Conservation (phyloP, 2,888 invertebrate genomes). For the Alloplasta piceator region DNA sequence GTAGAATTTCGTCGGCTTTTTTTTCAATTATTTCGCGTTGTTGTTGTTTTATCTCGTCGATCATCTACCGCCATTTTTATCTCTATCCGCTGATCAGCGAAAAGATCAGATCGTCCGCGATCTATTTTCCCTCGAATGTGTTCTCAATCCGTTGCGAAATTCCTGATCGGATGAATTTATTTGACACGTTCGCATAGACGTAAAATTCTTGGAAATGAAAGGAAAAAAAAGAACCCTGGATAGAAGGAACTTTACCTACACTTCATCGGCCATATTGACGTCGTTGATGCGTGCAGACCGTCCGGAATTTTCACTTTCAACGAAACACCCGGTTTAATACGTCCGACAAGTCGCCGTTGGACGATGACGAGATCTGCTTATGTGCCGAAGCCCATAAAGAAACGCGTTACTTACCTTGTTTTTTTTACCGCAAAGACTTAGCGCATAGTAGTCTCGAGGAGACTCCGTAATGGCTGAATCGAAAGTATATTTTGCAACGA, state of each 20-base stretch:
- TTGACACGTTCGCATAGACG: background rate
- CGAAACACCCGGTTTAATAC: slow-evolving; percentile 32
- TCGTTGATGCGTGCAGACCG: slow-evolving; percentile 16
- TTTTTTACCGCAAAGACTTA: slow-evolving; percentile 45
- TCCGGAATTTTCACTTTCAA: slow-evolving; percentile 67
- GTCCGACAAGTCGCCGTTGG: slow-evolving; percentile 50
- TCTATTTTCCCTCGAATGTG: slow-evolving; percentile 13
- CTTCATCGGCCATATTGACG: slow-evolving; percentile 20
- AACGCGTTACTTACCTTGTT: slow-evolving; percentile 54
- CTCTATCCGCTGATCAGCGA: slow-evolving; percentile 11
- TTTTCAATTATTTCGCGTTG: slow-evolving; percentile 8
- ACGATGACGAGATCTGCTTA: slow-evolving; percentile 56
- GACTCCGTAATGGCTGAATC: slow-evolving; percentile 63
- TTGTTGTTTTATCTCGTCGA: slow-evolving; percentile 28
- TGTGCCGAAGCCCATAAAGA: slow-evolving; percentile 54
- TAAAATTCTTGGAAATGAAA: slow-evolving; percentile 43
- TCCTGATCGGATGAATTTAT: slow-evolving; percentile 26
- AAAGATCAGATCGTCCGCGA: slow-evolving; percentile 4
- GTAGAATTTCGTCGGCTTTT: slow-evolving; percentile 31
- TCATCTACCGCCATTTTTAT: slow-evolving; percentile 40
- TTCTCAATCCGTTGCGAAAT: slow-evolving; percentile 28
- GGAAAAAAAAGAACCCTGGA: too few relatives aligned
- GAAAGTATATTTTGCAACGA: slow-evolving; percentile 69
- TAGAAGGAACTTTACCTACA: background rate
- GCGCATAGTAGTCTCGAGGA: slow-evolving; percentile 5